Evolutionary conservation across 2,797 vertebrate genomes (phyloP).

Genomic region (Orientallactaga sibirica): DNA sequence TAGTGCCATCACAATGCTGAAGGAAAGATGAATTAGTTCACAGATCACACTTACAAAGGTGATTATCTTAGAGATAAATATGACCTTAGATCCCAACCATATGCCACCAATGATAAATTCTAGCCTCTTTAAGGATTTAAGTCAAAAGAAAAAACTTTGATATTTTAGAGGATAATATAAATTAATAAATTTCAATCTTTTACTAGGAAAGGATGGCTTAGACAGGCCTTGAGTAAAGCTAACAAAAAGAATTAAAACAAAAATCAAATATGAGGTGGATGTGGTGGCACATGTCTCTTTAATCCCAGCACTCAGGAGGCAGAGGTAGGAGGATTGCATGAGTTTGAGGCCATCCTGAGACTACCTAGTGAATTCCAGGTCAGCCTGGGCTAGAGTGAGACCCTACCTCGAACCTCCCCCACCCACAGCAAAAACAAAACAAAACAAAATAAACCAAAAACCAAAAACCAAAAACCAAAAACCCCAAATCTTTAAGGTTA

Average conservation of each 20-base stretch:
- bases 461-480: no score
- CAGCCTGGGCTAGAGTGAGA: no score
- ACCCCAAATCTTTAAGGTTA: not conserved
- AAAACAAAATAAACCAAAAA: no score
- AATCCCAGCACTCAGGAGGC: no score
- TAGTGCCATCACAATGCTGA: not conserved
- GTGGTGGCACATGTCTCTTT: no score
- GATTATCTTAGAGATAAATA: not conserved
- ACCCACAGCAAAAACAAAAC: no score
- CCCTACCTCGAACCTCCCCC: no score
- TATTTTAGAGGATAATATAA: not conserved
- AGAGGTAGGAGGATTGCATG: no score
- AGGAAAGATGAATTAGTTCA: slow-evolving; percentile 4
- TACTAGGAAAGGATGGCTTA: not conserved
- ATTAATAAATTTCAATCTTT: not conserved
- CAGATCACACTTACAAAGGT: not conserved
- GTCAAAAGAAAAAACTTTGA: not conserved
- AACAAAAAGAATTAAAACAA: not conserved
- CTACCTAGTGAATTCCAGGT: no score
- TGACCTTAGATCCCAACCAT: not conserved
- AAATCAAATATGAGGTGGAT: not conserved
- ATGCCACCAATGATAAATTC: slow-evolving; percentile 2
- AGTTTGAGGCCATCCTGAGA: no score
- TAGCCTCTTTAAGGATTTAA: not conserved
- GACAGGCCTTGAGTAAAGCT: not conserved